Percentiles rank a stretch among this genome's conserved stretches.
These are phyloP conservation scores for Watsonalla binaria DNA, from an alignment of 2,888 invertebrate genomes.

Conservation along the genomic window DNA sequence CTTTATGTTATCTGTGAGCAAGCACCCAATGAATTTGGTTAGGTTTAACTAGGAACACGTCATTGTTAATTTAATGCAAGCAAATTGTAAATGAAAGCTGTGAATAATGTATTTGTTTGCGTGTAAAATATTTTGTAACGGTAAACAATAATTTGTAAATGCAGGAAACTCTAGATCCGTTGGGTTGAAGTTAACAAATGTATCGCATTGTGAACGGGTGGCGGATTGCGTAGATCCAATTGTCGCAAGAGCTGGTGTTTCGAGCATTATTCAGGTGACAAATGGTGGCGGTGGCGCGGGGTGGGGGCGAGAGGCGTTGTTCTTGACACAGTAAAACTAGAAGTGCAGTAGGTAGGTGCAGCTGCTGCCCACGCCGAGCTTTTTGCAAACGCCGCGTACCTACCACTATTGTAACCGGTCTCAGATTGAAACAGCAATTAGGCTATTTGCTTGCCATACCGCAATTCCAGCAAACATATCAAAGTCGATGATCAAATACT, in stretches of 20 bases:
- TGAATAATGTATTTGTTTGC: too few species aligned
- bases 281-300: constrained; percentile 40
- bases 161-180: constrained; percentile 29
- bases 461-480: background rate
- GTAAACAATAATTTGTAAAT: background rate
- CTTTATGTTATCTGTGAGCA: constrained; percentile 68
- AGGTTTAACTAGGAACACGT: constrained; percentile 40
- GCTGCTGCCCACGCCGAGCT: constrained; percentile 71
- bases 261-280: constrained; percentile 45
- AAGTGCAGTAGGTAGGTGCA: constrained; percentile 79
- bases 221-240: constrained; percentile 36
- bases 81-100: too few species aligned
- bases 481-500: too few species aligned
- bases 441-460: background rate
- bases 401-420: constrained; percentile 44
- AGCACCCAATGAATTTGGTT: constrained; percentile 48
- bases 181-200: background rate
- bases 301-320: constrained; percentile 72
- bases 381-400: constrained; percentile 55
- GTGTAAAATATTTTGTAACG: background rate
- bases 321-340: constrained; percentile 79
- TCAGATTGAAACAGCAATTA: constrained; percentile 28
- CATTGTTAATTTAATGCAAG: constrained; percentile 16
- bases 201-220: constrained; percentile 13
- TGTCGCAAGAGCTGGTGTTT: constrained; percentile 43